Evolutionary conservation across 2,888 invertebrate species (phyloP), one percentile per base, ranked within the genome.

Genomic region (Ochropleura leucogaster): DNA sequence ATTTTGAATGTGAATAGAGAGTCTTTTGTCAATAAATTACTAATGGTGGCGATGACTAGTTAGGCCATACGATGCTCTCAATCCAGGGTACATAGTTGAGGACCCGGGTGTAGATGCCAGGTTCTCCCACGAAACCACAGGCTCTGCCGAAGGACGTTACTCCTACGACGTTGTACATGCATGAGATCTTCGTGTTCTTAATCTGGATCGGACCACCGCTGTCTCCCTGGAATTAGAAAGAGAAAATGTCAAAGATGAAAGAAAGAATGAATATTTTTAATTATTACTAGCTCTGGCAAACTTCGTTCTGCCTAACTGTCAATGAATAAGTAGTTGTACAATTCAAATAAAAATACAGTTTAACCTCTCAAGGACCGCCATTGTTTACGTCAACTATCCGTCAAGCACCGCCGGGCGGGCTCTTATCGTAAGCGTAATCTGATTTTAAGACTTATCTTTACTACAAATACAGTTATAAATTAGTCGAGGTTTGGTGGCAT

Each of bases 51-150:
- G 16, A 57, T 14, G 51, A 57, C 30, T 68, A 74, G 40, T 84
- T 66, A 8, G 85, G 94, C 97, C 97, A 97, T 9, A 97, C 96
- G n/a, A 94, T 90, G 40, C 90, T 90, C 88, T 97, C 97, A n/a
- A 97, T 97, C 97, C 97, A 97, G 3, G 96, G 89, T 0, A 86
- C 53, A 16, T 96, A 97, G 64, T 95, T 64, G 6, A 93, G 93
- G 0, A 97, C 97, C 42, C 96, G 77, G 0, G 97, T 97, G 86
- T 97, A 98, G 9, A 98, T 94, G 0, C 97, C 97, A 0, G 96
- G 97, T 77, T 91, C 92, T 4, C 88, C 94, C 20, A 87, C 86
- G 4, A 79, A 74, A 0, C 96, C 96, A 83, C 97, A 97, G 16
- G 93, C 84, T 77, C 89, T 89, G 57, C 97, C 96, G 20, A 80